phyloP scores from a whole-genome alignment of 2,797 vertebrate species.

The Aeoliscus strigatus region DNA sequence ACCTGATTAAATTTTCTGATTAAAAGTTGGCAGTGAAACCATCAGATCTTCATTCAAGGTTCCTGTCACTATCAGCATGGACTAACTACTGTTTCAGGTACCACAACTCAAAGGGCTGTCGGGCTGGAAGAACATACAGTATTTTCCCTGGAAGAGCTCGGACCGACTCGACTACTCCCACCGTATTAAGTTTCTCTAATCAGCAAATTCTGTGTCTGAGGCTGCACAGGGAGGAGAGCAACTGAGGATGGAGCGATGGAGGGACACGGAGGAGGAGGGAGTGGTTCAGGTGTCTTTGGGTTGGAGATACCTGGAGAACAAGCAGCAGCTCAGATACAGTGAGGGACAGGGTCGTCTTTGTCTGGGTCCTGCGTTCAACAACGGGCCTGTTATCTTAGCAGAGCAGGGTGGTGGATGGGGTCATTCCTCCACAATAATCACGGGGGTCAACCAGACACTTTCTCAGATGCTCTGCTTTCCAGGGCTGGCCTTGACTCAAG shows the following conservation, averaged over 20 bases:
- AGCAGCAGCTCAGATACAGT: constrained; percentile 70
- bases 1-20: too few relatives aligned
- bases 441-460: constrained; percentile 58
- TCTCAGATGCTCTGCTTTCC: constrained; percentile 79
- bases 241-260: constrained; percentile 33
- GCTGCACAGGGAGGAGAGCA: constrained; percentile 31
- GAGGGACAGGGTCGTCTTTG: constrained; percentile 77
- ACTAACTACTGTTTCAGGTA: too few relatives aligned
- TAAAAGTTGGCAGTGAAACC: too few relatives aligned
- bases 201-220: constrained; percentile 56
- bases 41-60: too few relatives aligned
- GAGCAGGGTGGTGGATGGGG: constrained; percentile 52
- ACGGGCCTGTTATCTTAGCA: constrained; percentile 70
- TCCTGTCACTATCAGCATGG: too few relatives aligned
- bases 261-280: constrained; percentile 28
- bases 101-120: too few relatives aligned
- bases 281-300: constrained; percentile 62
- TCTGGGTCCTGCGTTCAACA: constrained; percentile 67
- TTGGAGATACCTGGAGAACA: constrained; percentile 66
- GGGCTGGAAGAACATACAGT: too few relatives aligned
- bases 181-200: constrained; percentile 65
- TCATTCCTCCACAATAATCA: constrained; percentile 68
- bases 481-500: constrained; percentile 70
- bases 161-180: constrained; percentile 32
- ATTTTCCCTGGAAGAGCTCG: constrained; percentile 3